Conservation (phyloP, 2,797 vertebrate genomes). For the Platalea minor region DNA sequence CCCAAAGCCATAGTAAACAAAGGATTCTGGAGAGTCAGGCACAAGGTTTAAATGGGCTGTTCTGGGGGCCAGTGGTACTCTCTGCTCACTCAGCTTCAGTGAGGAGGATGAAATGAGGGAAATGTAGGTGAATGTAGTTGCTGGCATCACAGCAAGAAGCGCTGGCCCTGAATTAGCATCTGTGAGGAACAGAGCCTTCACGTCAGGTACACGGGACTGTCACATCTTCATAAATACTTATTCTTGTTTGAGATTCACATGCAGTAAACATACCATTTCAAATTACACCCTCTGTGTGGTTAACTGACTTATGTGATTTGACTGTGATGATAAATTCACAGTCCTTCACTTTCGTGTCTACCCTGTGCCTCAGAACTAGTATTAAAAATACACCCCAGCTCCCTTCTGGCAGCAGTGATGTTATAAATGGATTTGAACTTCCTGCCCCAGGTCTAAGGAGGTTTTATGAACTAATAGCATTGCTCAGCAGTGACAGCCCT, state of each 20-base stretch:
- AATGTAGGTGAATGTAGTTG: not conserved
- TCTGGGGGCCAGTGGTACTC: not conserved
- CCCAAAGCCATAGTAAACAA: not conserved
- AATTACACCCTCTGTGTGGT: not conserved
- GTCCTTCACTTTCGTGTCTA: not conserved
- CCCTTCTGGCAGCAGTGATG: not conserved
- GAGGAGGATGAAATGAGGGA: not conserved
- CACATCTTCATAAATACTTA: not conserved
- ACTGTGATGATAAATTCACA: not conserved
- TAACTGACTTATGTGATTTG: not conserved
- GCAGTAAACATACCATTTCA: not conserved
- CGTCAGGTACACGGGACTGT: fast-evolving
- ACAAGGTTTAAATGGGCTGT: not conserved
- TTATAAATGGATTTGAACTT: not conserved
- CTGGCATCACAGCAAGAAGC: not conserved
- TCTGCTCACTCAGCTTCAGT: not conserved
- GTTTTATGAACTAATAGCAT: not conserved
- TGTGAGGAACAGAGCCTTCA: not conserved
- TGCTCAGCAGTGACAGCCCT: not conserved
- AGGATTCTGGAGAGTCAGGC: not conserved
- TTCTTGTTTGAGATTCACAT: not conserved
- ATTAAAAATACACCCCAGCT: not conserved
- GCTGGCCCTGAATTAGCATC: not conserved
- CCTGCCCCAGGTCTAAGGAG: not conserved
- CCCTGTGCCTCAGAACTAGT: not conserved